Base-by-base conservation (phyloP, 2,888 invertebrate genomes). In the Phalangium opilio region DNA sequence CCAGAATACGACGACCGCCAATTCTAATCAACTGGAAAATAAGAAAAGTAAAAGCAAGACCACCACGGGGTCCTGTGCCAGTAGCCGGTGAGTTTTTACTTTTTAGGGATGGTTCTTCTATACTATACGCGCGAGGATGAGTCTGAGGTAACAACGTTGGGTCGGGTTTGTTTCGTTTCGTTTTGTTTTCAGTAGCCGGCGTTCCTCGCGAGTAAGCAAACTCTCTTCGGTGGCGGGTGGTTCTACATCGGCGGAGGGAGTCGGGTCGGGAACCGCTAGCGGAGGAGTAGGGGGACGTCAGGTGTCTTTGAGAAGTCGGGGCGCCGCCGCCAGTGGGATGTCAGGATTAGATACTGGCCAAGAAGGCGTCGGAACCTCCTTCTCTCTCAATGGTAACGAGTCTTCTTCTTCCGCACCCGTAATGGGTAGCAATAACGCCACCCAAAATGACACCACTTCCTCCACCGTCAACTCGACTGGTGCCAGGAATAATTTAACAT, bases 1-100 rank as follows among this genome's bases (percentile, higher is more conserved):
- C 40, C 21, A 36, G 46, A 48, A 12, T 48, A 43, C 39, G 4
- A 8, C 4, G 4, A 27, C 8, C 27, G 27, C 27, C 27, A 27
- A 27, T 27, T 27, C 27, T 27, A 27, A 27, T 27, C 27, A 27
- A 8, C 27, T 27, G 27, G 45, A 38, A 34, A 49, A 44, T 44
- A 34, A 33, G 43, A 55, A 43, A 40, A 50, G 41, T 18, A 45
- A 51, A 50, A 50, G 44, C 59, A 59, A 58, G 60, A 75, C 75
- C 73, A 78, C 80, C 73, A 78, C 80, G 76, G 77, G 80, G 67
- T 74, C 76, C 62, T 75, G 75, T 67, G 74, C 76, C 53, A 75
- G 75, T 60, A 73, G 73, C 63, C 74, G 75, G 73, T 74, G 61
- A 59, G 60, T 53, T n/a, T 39, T 8, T 32, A 18, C n/a, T n/a